These are phyloP conservation scores for Otus sunia DNA, from an alignment of 2,113 vertebrate genomes.

Conservation along the genomic window DNA sequence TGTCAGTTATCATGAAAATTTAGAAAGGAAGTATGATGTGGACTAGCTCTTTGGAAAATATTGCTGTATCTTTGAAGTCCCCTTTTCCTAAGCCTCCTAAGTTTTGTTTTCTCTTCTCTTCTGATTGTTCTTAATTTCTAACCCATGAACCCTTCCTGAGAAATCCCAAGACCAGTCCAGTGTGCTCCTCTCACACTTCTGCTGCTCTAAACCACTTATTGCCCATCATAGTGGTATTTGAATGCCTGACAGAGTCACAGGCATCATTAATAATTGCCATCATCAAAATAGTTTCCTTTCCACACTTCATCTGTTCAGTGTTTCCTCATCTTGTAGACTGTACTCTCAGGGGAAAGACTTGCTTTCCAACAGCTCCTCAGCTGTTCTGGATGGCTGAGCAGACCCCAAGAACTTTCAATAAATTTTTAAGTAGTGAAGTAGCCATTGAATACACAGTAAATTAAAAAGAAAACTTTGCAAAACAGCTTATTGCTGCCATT, in stretches of 20 bases:
- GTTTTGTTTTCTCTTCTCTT: not conserved
- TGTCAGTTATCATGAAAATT: not conserved
- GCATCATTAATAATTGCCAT: slow-evolving; percentile 5
- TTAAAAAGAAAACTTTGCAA: not conserved
- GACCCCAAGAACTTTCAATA: not conserved
- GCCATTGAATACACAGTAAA: not conserved
- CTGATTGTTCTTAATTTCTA: not conserved
- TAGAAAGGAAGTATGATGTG: not conserved
- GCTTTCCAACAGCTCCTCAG: not conserved
- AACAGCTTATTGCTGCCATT: not conserved
- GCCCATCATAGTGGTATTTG: not conserved
- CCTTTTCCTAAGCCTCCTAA: not conserved
- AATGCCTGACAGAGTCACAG: not conserved
- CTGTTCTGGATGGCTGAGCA: not conserved
- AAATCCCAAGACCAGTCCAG: not conserved
- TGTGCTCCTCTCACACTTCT: not conserved
- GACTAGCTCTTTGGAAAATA: not conserved
- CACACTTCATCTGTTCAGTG: not conserved
- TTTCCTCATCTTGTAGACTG: not conserved
- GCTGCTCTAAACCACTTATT: not conserved
- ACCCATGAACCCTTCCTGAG: not conserved
- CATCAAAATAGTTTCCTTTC: slow-evolving; percentile 47
- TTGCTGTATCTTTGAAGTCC: not conserved
- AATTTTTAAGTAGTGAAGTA: not conserved
- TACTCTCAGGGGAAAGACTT: not conserved